A percentile compares a stretch with the other conserved stretches of the same genome.
These are phyloP conservation scores for Protonemura montana DNA, from an alignment of 2,888 invertebrate genomes.

Conservation along the genomic window DNA sequence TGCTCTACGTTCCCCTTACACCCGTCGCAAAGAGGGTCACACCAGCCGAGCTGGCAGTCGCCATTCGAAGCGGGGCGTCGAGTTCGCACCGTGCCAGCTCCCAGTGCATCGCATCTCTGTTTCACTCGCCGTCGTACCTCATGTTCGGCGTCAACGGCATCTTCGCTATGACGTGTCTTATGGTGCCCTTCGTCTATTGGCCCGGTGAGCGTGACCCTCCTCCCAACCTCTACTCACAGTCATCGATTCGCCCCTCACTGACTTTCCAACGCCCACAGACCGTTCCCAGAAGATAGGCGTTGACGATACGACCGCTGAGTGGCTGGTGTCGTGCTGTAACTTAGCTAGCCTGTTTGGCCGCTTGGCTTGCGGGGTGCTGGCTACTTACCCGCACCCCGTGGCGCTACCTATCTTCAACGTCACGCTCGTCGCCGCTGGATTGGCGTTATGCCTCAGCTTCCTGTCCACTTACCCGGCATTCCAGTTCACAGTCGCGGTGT, in stretches of 20 bases:
- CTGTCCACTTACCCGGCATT: background rate
- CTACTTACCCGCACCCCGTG: background rate
- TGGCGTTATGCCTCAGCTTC: background rate
- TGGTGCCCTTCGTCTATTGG: background rate
- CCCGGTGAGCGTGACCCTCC: no score
- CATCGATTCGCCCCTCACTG: no score
- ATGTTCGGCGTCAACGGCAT: background rate
- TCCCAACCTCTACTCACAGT: no score
- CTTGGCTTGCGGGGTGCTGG: background rate
- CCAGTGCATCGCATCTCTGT: background rate
- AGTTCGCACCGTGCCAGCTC: background rate
- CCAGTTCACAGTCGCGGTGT: background rate
- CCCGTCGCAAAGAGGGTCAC: background rate
- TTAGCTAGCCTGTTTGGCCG: background rate
- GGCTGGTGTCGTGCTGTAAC: background rate
- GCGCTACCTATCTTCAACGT: background rate
- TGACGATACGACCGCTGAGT: background rate
- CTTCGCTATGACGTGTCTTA: background rate
- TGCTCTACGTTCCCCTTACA: background rate
- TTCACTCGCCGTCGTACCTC: background rate
- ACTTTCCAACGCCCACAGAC: background rate
- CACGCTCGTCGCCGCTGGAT: background rate
- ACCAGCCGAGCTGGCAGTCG: background rate
- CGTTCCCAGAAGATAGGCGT: background rate
- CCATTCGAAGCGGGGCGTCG: background rate